phyloP scores from a whole-genome alignment of 2,888 invertebrate species.

The Sesia apiformis region DNA sequence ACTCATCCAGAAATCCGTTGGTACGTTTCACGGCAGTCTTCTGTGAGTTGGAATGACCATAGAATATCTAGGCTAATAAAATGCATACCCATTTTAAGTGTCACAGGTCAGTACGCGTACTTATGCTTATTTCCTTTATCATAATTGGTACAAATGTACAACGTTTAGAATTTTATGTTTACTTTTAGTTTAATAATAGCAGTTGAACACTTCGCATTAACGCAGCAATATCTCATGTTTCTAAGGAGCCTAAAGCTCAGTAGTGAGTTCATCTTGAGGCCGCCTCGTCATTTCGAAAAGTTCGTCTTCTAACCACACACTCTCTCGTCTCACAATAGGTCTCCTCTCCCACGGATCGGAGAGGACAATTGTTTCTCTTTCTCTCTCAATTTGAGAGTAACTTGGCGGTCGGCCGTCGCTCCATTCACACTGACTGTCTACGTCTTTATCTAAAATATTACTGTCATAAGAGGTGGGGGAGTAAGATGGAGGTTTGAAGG shows the following conservation, averaged over 20 bases:
- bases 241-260: conserved; percentile 77
- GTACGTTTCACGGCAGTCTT: too few relatives aligned
- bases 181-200: conserved; percentile 1
- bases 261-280: conserved; percentile 92
- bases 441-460: conserved; percentile 50
- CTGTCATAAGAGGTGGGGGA: conserved; percentile 68
- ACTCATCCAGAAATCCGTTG: too few relatives aligned
- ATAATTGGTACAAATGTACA: conserved; percentile 4
- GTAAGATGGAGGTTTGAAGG: conserved; percentile 68
- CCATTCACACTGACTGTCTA: conserved; percentile 69
- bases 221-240: neutral
- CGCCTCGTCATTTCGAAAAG: conserved; percentile 88
- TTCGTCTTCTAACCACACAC: conserved; percentile 85
- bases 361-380: conserved; percentile 54
- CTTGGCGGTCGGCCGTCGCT: conserved; percentile 65
- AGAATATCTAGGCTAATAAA: too few relatives aligned
- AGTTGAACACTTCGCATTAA: too few relatives aligned
- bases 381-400: conserved; percentile 42
- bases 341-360: conserved; percentile 67
- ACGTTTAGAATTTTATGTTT: conserved; percentile 7
- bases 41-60: too few relatives aligned
- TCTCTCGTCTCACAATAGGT: conserved; percentile 65
- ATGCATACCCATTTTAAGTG: too few relatives aligned
- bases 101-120: too few relatives aligned
- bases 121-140: too few relatives aligned